phyloP scores from a whole-genome alignment of 2,797 vertebrate genomes.

The Dendrocincla tyrannina region DNA sequence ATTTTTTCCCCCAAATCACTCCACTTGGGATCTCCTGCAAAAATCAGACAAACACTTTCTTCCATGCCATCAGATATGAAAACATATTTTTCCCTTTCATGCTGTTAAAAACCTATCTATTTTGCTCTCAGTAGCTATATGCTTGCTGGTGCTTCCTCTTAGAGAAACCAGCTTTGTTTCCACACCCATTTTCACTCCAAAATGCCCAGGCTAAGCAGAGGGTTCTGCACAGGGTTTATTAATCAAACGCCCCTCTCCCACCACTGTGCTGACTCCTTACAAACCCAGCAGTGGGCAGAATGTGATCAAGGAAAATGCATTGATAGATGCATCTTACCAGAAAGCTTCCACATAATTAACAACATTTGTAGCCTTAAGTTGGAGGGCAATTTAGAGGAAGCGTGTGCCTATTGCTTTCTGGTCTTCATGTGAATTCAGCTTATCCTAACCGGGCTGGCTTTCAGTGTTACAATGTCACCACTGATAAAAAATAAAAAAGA shows the following conservation, averaged over 20 bases:
- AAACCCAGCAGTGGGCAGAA: slow-evolving; percentile 38
- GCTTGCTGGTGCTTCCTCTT: fast-evolving
- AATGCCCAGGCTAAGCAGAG: background rate
- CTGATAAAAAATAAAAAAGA: background rate
- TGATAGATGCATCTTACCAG: background rate
- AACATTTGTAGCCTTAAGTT: background rate
- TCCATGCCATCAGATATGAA: background rate
- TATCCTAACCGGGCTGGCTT: background rate
- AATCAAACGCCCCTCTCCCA: background rate
- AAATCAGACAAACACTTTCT: background rate
- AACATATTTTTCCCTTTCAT: background rate
- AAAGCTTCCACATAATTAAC: background rate
- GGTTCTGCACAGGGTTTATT: background rate
- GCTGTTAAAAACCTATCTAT: background rate
- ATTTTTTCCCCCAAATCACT: background rate
- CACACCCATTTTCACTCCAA: background rate
- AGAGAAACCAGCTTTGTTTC: background rate
- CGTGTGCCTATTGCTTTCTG: background rate
- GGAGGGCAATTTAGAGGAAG: background rate
- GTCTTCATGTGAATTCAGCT: fast-evolving
- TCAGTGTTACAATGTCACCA: background rate
- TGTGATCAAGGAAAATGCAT: slow-evolving; percentile 18
- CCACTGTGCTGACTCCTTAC: slow-evolving; percentile 3
- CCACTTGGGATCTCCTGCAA: background rate
- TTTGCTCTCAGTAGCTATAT: background rate